Evolutionary conservation across 64 coral and sea anemone species (phyloP).

Genomic region (Montipora efflorescens): DNA sequence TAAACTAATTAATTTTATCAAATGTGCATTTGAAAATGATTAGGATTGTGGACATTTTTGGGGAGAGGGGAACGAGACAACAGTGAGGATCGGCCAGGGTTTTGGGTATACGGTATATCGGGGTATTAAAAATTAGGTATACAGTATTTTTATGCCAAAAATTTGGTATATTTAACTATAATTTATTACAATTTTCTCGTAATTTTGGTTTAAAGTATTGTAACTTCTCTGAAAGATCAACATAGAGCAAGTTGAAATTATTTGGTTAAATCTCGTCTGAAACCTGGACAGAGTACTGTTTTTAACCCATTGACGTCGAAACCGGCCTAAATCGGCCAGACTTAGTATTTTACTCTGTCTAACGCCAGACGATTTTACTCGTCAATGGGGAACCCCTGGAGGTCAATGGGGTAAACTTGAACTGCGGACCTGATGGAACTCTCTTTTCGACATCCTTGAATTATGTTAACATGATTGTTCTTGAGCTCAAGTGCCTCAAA

Average conservation of each 20-base stretch:
- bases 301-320: neutral
- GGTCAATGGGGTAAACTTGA: neutral
- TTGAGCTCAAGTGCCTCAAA: too few relatives aligned
- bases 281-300: neutral
- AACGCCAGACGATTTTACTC: too few relatives aligned
- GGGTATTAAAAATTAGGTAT: neutral
- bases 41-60: neutral
- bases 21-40: too few relatives aligned
- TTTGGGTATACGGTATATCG: neutral
- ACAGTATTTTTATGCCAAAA: neutral
- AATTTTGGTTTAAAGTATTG: neutral
- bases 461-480: too few relatives aligned
- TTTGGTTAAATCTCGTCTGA: too few relatives aligned
- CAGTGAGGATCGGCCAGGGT: neutral
- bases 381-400: too few relatives aligned
- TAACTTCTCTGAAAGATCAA: neutral
- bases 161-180: too few relatives aligned
- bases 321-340: neutral
- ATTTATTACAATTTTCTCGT: neutral
- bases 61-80: neutral
- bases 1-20: neutral
- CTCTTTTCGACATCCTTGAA: too few relatives aligned
- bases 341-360: slow-evolving; percentile 23
- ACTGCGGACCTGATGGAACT: too few relatives aligned
- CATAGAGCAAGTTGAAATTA: neutral